These are phyloP conservation scores for Sinocyclocheilus grahami DNA, from an alignment of 2,113 vertebrate species.

Conservation along the genomic window DNA sequence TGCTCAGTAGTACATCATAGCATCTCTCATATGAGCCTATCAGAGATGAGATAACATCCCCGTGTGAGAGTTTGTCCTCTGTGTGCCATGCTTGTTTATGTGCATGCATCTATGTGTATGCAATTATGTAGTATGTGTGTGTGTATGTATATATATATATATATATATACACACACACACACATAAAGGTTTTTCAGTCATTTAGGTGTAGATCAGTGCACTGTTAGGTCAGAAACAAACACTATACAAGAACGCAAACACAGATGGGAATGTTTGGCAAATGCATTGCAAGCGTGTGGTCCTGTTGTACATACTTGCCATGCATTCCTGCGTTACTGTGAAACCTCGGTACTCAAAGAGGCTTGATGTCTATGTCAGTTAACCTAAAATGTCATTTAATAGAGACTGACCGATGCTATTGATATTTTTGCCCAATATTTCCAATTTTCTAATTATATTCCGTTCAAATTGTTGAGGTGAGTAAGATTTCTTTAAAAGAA, in stretches of 20 bases:
- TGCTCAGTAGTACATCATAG: slow-evolving; percentile 27
- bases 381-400: not conserved
- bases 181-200: not conserved
- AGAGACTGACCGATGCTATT: no score
- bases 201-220: not conserved
- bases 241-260: not conserved
- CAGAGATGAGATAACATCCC: slow-evolving; percentile 21
- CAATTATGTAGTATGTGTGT: not conserved
- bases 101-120: not conserved
- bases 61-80: not conserved
- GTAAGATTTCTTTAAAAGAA: not conserved
- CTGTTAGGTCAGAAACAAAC: not conserved
- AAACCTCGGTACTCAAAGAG: not conserved
- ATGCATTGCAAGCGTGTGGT: not conserved
- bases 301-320: not conserved
- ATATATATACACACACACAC: not conserved
- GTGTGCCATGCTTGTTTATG: not conserved
- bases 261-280: not conserved
- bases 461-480: not conserved
- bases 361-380: not conserved
- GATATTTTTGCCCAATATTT: no score
- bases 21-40: slow-evolving; percentile 7
- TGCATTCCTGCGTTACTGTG: slow-evolving; percentile 1
- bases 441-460: no score
- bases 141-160: no score